A percentile compares a stretch with the other conserved stretches of the same genome.
These are phyloP conservation scores for Lasiommata megera DNA, from an alignment of 2,888 invertebrate genomes.

Conservation along the genomic window DNA sequence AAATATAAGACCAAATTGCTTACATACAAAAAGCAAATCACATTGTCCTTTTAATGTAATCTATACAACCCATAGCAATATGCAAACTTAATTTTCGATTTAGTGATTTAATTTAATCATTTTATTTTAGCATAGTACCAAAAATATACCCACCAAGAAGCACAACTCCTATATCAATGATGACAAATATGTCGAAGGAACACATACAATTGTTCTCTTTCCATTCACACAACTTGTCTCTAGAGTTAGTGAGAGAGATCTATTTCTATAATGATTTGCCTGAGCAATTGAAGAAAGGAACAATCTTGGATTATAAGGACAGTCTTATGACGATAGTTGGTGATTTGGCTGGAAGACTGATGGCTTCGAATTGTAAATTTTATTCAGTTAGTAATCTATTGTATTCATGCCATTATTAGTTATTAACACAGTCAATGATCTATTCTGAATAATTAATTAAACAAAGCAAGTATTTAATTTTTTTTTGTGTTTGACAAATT, in stretches of 20 bases:
- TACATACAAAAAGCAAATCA: no score
- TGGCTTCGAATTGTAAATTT: slow-evolving; percentile 84
- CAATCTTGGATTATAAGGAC: slow-evolving; percentile 33
- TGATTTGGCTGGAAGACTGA: slow-evolving; percentile 62
- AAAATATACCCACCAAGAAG: slow-evolving; percentile 50
- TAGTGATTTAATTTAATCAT: no score
- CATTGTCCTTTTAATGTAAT: no score
- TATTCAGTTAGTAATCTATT: slow-evolving; percentile 80
- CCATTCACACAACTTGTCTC: slow-evolving; percentile 43
- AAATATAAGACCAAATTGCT: no score
- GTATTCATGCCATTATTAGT: no score
- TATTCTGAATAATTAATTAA: no score
- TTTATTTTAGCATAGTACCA: slow-evolving; percentile 63
- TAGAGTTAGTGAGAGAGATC: slow-evolving; percentile 58
- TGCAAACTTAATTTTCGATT: neutral
- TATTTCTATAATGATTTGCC: slow-evolving; percentile 69
- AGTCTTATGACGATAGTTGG: slow-evolving; percentile 48
- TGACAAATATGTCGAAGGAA: slow-evolving; percentile 50
- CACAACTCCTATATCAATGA: slow-evolving; percentile 51
- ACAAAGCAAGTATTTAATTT: no score
- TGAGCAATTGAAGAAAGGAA: slow-evolving; percentile 45
- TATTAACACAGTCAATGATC: no score
- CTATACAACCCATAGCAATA: no score
- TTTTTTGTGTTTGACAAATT: no score
- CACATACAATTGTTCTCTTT: slow-evolving; percentile 52